Evolutionary conservation across 2,797 vertebrate species (phyloP), one percentile per base, ranked within the genome.

Genomic region (Cottoperca gobio): DNA sequence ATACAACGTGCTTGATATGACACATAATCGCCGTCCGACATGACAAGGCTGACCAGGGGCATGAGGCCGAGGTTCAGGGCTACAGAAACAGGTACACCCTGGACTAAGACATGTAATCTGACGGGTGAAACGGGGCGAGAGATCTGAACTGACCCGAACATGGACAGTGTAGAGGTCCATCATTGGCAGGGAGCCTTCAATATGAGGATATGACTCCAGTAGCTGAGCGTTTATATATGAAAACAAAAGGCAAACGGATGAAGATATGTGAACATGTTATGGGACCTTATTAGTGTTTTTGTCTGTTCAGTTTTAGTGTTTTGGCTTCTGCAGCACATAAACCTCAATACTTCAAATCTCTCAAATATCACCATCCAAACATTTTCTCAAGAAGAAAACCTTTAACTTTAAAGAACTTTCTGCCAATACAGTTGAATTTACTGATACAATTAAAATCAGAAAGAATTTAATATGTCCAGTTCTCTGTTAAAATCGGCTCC

Each of bases 261-360:
- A 73, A 76, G 68, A 84, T 82, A 84, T 69, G 78, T 54, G 74
- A 83, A 60, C 75, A 9, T 71, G 75, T 72, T 5, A 8, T 24
- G 43, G 50, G 82, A 80, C 60, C 70, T 57, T 42, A 31, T 61
- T 35, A 31, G 13, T 61, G 39, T 45, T 49, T 53, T 24, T 60
- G 43, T 70, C 21, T 39, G 14, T 60, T 35, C 19, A 26, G 48
- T 73, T 54, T 53, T 28, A 49, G 46, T 13, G 78, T 86, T 93
- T 91, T 92, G 88, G 90, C 90, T 82, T 79, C 74, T 79, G 66
- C 40, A 75, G 84, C 71, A 85, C 74, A 45, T 82, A 60, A 39
- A 77, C 52, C 62, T 67, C 5, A 8, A 39, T 76, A 60, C 28
- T 28, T 64, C 49, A 68, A 77, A 48, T 58, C 42, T 43, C 39